phyloP scores from a whole-genome alignment of 2,113 vertebrate species.

The Anthoscopus minutus region DNA sequence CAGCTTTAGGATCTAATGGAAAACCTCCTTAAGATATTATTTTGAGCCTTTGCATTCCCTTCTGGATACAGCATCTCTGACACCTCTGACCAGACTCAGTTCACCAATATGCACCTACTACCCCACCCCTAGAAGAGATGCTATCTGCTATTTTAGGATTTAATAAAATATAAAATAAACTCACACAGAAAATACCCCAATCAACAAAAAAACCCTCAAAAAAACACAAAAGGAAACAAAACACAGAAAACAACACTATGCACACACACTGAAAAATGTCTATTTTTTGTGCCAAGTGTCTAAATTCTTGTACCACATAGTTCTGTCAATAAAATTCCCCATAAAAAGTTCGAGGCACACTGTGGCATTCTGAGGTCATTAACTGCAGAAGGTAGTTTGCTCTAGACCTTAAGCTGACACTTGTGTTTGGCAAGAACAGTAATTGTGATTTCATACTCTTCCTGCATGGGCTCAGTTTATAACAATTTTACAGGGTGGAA shows the following conservation, averaged over 20 bases:
- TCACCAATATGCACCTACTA: neutral
- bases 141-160: neutral
- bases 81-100: neutral
- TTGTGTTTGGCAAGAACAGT: neutral
- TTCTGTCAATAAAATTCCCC: neutral
- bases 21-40: neutral
- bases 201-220: neutral
- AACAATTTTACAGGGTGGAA: neutral
- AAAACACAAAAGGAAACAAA: neutral
- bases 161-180: neutral
- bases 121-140: neutral
- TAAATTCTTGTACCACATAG: neutral
- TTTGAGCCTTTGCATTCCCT: neutral
- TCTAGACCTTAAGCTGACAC: neutral
- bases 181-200: neutral
- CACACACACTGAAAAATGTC: neutral
- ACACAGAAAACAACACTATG: neutral
- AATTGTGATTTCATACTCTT: neutral
- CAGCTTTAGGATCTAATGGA: neutral
- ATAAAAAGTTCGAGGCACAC: neutral
- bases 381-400: neutral
- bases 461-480: neutral
- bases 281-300: neutral
- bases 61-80: neutral
- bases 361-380: neutral